Base-by-base conservation (phyloP, 2,888 invertebrate genomes). In the Chloromyia formosa region DNA sequence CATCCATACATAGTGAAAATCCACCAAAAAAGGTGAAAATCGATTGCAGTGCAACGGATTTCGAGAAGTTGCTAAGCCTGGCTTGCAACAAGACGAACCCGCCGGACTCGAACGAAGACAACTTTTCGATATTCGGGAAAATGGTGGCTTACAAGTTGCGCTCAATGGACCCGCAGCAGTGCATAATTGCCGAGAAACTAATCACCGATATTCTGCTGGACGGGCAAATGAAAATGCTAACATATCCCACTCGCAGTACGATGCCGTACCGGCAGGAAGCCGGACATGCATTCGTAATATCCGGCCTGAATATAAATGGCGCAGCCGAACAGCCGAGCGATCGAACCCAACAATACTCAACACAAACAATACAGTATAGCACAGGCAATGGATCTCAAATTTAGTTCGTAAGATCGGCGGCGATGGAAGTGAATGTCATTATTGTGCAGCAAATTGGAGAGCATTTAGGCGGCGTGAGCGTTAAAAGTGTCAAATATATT, bases 161-260 rank as follows among this genome's bases (percentile, higher is more conserved):
- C 1, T 80, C 82, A 7, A 84, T 85, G 84, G 84, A 84, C 0
- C 73, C 81, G 10, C 80, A 81, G 22, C 84, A 85, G 75, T 82
- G 84, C 2, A 80, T 85, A 40, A 83, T 82, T 69, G 84, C 84
- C 1, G 84, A 85, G 74, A 85, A 85, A 75, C 81, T 85, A 14
- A 85, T 85, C 61, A 82, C 82, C 9, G 85, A 85, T 78, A 82
- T 84, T 60, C 81, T 85, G 23, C 83, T 83, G 78, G 84, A 85
- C 77, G 84, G 84, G 1, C 84, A 85, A 80, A 83, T 85, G 83
- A 84, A 84, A 79, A 79, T 83, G 77, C 78, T 84, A n/a, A 77
- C 78, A 14, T 78, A 78, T 74, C 78, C 79, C 0, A 4, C 69
- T 14, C 71, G 74, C 12, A 35, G n/a, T 68, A n/a, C 76, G 54